These are phyloP conservation scores for Burhinus bistriatus DNA, from an alignment of 2,113 vertebrate genomes.

Conservation along the genomic window DNA sequence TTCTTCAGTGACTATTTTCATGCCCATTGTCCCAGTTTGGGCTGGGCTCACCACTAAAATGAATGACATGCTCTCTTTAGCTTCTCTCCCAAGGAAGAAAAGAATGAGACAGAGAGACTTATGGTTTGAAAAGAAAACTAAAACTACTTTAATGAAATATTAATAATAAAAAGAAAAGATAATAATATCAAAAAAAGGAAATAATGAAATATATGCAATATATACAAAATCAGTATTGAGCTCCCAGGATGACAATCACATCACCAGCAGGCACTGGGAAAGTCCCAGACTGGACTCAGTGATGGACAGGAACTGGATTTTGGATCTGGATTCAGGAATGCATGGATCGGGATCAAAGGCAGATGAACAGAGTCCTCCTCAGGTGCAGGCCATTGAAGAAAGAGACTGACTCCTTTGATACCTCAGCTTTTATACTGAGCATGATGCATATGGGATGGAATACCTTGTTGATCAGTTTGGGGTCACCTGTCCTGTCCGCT, in stretches of 20 bases:
- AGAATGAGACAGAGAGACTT: too few relatives aligned
- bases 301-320: background rate
- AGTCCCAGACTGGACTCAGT: background rate
- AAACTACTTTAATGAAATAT: too few relatives aligned
- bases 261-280: background rate
- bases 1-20: background rate
- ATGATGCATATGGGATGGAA: background rate
- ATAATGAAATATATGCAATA: too few relatives aligned
- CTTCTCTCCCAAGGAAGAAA: too few relatives aligned
- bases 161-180: too few relatives aligned
- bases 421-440: background rate
- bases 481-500: background rate
- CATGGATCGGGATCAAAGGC: background rate
- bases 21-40: background rate
- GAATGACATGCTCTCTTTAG: too few relatives aligned
- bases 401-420: background rate
- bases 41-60: too few relatives aligned
- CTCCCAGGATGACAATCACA: too few relatives aligned
- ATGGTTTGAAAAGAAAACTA: too few relatives aligned
- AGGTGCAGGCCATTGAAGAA: background rate
- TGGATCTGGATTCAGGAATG: background rate
- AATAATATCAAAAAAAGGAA: too few relatives aligned
- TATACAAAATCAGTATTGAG: too few relatives aligned
- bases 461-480: background rate
- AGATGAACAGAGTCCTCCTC: background rate